Conservation (phyloP, 1,140 invertebrate genomes). For the Aplysia californica region DNA sequence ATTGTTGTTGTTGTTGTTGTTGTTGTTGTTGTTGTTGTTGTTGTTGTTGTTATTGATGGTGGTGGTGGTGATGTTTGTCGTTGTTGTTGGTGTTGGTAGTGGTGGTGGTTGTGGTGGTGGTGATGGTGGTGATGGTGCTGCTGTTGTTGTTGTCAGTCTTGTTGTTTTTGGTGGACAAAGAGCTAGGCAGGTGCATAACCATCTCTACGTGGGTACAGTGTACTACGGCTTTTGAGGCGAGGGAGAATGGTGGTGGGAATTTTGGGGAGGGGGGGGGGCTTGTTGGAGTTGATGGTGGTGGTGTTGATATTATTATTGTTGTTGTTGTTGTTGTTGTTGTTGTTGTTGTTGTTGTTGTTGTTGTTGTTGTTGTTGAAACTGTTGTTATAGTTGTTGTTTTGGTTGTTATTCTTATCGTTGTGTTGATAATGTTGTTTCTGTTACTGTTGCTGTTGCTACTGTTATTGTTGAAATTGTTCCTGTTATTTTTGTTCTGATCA, state of each 20-base stretch:
- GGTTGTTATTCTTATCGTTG: neutral
- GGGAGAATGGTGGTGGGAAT: slow-evolving; percentile 35
- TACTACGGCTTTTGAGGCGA: slow-evolving; percentile 97
- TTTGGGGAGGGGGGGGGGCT: no score
- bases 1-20: no score
- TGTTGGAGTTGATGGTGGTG: neutral
- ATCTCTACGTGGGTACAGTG: slow-evolving; percentile 91
- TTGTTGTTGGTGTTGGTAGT: no score
- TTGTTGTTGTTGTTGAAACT: neutral
- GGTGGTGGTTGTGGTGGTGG: no score
- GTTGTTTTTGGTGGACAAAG: no score
- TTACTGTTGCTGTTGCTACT: neutral
- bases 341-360: neutral
- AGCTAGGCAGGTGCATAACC: slow-evolving; percentile 93
- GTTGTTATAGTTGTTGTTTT: neutral
- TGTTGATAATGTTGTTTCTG: neutral
- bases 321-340: neutral
- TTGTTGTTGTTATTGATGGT: no score
- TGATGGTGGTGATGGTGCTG: no score
- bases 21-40: no score
- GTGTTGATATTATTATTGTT: neutral
- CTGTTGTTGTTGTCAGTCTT: no score
- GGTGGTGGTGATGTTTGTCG: no score
- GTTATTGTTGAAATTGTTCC: neutral
- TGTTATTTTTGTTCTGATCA: neutral